phyloP scores from a whole-genome alignment of 2,888 invertebrate species.

The Caenorhabditis sp. region DNA sequence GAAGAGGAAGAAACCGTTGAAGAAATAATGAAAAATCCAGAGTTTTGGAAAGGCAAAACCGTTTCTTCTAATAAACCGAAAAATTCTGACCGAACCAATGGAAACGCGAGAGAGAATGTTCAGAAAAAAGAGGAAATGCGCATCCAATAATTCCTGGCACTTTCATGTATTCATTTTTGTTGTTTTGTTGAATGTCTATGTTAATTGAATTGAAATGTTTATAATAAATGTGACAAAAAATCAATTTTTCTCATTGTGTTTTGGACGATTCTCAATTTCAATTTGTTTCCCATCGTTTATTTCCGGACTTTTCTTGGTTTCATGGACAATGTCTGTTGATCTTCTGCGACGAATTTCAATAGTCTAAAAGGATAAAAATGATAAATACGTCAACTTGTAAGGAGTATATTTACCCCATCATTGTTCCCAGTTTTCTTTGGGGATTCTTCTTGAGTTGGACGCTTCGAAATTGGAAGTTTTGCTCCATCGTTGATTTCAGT shows the following conservation, averaged over 20 bases:
- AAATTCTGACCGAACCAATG: no score
- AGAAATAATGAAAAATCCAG: no score
- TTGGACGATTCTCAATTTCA: constrained; percentile 8
- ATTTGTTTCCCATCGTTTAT: constrained; percentile 32
- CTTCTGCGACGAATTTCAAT: background rate
- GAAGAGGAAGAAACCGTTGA: no score
- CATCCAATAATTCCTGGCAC: no score
- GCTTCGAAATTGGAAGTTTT: constrained; percentile 12
- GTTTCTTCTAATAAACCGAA: no score
- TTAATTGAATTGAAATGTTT: background rate
- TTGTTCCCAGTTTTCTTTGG: background rate
- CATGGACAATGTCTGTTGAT: background rate
- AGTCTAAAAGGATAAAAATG: background rate
- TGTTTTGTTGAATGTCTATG: no score
- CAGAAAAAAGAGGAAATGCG: no score
- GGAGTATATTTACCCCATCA: background rate
- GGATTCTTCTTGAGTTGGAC: background rate
- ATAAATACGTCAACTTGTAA: background rate
- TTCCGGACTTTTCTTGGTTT: constrained; percentile 10
- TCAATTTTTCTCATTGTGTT: background rate
- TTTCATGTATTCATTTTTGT: no score
- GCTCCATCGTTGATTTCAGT: constrained; percentile 29
- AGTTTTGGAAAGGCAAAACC: no score
- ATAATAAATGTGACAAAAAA: background rate
- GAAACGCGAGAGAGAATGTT: no score